A percentile compares a stretch with the other conserved stretches of the same genome.
Conservation (phyloP, 1,140 invertebrate species). For the Mamestra configurata region DNA sequence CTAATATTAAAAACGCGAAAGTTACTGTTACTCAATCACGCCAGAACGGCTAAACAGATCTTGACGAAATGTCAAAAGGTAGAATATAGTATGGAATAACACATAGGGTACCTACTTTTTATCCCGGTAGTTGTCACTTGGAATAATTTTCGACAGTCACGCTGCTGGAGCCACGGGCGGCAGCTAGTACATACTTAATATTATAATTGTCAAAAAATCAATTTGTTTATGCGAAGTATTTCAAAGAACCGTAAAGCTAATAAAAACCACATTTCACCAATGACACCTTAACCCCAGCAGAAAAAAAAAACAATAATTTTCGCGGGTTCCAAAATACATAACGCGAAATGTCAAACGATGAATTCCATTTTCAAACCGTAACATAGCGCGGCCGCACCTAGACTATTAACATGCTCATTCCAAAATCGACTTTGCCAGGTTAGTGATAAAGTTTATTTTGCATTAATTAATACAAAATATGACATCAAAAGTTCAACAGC, state of each 20-base stretch:
- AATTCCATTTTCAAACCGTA: conserved; percentile 64
- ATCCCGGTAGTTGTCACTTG: too few relatives aligned
- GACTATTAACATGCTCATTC: not conserved
- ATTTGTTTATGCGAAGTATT: not conserved
- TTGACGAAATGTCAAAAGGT: too few relatives aligned
- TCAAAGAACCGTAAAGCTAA: conserved; percentile 21
- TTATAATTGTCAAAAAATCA: too few relatives aligned
- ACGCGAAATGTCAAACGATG: conserved; percentile 57
- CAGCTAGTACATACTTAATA: too few relatives aligned
- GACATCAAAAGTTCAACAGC: conserved; percentile 30
- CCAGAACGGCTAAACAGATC: too few relatives aligned
- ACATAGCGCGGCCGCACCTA: conserved; percentile 46
- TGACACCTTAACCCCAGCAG: not conserved
- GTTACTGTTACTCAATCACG: too few relatives aligned
- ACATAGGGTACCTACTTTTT: too few relatives aligned
- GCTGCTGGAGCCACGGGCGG: too few relatives aligned
- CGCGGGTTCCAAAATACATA: conserved; percentile 51
- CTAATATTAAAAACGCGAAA: too few relatives aligned
- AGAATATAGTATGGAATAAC: too few relatives aligned
- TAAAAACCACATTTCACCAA: conserved; percentile 9
- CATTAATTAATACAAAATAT: conserved; percentile 1
- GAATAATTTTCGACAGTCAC: too few relatives aligned
- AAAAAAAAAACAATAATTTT: conserved; percentile 15
- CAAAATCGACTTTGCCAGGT: not conserved
- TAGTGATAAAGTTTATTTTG: conserved; percentile 11